Conservation (phyloP, 2,113 vertebrate species). For the Conger conger region DNA sequence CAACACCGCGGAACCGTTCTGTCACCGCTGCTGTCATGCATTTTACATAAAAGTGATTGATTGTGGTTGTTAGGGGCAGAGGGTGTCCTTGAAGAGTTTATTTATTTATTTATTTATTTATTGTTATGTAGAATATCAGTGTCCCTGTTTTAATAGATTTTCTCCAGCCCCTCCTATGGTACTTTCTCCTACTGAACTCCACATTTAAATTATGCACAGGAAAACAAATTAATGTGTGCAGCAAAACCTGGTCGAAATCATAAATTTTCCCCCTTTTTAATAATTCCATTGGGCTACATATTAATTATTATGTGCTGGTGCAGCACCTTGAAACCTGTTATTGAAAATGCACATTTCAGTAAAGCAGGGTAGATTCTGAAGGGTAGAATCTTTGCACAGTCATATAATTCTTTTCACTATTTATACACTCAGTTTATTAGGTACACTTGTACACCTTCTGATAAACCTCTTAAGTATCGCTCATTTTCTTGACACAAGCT, state of each 20-base stretch:
- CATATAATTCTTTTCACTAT: too few species aligned
- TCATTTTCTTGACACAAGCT: too few species aligned
- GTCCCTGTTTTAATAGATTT: slow-evolving; percentile 28
- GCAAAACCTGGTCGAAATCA: slow-evolving; percentile 52
- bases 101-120: neutral
- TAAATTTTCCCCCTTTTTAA: slow-evolving; percentile 51
- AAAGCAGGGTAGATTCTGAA: neutral
- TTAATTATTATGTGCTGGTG: slow-evolving; percentile 52
- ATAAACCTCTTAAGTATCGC: too few species aligned
- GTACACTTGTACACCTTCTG: too few species aligned
- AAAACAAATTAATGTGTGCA: slow-evolving; percentile 54
- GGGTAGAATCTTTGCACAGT: neutral
- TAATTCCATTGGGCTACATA: slow-evolving; percentile 54
- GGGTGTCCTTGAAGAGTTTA: neutral
- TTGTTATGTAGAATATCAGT: neutral
- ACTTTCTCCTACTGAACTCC: slow-evolving; percentile 42
- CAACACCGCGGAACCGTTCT: too few species aligned
- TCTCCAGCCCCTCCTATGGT: slow-evolving; percentile 21
- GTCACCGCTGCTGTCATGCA: too few species aligned
- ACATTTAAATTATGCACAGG: slow-evolving; percentile 60
- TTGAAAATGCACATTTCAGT: slow-evolving; percentile 33
- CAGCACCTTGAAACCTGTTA: slow-evolving; percentile 11
- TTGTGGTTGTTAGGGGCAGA: too few species aligned
- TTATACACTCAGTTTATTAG: too few species aligned
- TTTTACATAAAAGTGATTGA: too few species aligned